A percentile compares a stretch with the other conserved stretches of the same genome.
These are phyloP conservation scores for Dicaeum eximium DNA, from an alignment of 2,113 vertebrate genomes.

Conservation along the genomic window DNA sequence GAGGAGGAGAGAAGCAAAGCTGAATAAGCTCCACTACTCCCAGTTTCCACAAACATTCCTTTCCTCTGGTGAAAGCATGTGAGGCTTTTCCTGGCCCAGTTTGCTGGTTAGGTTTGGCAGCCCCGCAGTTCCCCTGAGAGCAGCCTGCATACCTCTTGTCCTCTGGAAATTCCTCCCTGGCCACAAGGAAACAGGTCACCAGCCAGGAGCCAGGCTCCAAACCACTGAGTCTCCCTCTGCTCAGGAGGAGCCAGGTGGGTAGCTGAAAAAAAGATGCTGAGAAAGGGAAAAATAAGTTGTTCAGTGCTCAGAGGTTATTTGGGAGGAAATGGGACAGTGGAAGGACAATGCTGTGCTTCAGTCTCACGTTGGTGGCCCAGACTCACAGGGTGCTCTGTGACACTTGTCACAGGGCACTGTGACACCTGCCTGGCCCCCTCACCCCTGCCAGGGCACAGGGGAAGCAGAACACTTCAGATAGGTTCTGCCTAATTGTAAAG, in stretches of 20 bases:
- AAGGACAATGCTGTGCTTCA: background rate
- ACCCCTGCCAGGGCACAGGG: no score
- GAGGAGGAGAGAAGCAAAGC: background rate
- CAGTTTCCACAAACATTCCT: conserved; percentile 38
- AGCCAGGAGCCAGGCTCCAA: background rate
- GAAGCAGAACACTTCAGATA: background rate
- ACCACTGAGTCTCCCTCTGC: background rate
- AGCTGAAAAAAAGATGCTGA: background rate
- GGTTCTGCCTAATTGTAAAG: background rate
- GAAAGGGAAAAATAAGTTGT: background rate
- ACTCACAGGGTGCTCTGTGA: background rate
- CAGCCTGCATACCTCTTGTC: background rate
- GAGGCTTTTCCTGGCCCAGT: conserved; percentile 22
- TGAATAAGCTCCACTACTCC: background rate
- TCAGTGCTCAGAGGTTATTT: background rate
- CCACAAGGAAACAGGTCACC: conserved; percentile 27
- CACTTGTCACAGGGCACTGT: no score
- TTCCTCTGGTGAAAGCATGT: conserved; percentile 12
- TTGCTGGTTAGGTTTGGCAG: conserved; percentile 4
- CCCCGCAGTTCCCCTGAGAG: background rate
- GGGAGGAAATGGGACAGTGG: background rate
- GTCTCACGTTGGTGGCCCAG: background rate
- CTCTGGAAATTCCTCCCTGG: conserved; percentile 45
- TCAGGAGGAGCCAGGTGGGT: background rate
- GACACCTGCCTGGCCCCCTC: rapidly evolving